These are phyloP conservation scores for Geotrupes spiniger DNA, from an alignment of 2,888 invertebrate species.

Conservation along the genomic window DNA sequence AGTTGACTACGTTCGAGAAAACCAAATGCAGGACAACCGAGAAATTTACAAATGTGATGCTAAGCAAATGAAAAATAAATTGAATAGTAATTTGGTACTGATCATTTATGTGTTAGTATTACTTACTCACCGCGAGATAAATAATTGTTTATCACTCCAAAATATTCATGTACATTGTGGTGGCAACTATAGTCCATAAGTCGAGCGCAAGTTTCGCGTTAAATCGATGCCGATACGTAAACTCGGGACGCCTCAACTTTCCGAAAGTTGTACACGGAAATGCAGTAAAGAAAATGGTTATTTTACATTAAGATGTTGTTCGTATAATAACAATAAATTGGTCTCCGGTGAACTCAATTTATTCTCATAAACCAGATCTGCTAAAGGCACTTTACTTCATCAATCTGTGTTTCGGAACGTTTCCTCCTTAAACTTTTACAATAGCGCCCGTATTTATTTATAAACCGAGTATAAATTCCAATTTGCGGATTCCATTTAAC, in stretches of 20 bases:
- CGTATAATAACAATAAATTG: conserved; percentile 33
- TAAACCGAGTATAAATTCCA: conserved; percentile 23
- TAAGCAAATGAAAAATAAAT: too few relatives aligned
- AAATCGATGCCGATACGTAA: too few relatives aligned
- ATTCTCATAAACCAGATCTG: conserved; percentile 30
- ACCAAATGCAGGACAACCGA: too few relatives aligned
- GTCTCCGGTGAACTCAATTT: conserved; percentile 30
- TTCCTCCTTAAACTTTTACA: conserved; percentile 27
- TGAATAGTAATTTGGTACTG: too few relatives aligned
- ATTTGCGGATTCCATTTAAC: conserved; percentile 15
- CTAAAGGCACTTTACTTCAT: conserved; percentile 34
- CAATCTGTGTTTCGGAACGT: conserved; percentile 31
- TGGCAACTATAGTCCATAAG: too few relatives aligned
- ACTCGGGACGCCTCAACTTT: background rate
- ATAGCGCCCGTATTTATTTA: conserved; percentile 21
- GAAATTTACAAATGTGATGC: too few relatives aligned
- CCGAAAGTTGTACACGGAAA: background rate
- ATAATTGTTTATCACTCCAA: too few relatives aligned
- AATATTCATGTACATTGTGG: too few relatives aligned
- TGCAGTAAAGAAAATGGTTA: conserved; percentile 24
- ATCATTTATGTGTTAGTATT: too few relatives aligned
- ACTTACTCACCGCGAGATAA: too few relatives aligned
- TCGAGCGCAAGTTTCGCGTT: too few relatives aligned
- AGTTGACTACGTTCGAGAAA: too few relatives aligned
- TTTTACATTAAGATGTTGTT: conserved; percentile 30